Evolutionary conservation across 2,888 invertebrate species (phyloP).

Genomic region (Tridacna gigas): DNA sequence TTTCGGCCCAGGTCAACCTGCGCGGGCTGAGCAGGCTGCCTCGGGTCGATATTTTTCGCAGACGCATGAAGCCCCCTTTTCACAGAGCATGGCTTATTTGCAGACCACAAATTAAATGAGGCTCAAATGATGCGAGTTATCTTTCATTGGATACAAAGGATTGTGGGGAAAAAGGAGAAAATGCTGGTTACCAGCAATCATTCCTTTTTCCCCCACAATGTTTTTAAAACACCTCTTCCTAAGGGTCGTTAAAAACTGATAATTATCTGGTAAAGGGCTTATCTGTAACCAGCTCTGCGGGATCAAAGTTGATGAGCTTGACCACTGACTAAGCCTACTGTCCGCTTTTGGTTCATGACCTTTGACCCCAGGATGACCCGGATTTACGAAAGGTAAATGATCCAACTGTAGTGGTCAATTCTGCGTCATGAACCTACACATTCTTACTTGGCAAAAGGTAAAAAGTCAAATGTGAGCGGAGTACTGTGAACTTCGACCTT

Average conservation of each 20-base stretch:
- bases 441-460: conserved; percentile 1
- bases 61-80: too few relatives aligned
- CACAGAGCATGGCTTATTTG: too few relatives aligned
- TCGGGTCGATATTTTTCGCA: too few relatives aligned
- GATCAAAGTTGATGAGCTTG: too few relatives aligned
- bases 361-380: conserved; percentile 1
- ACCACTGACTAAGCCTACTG: too few relatives aligned
- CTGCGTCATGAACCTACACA: background rate
- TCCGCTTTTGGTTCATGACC: background rate
- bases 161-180: background rate
- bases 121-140: background rate
- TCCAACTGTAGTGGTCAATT: too few relatives aligned
- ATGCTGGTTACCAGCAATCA: background rate
- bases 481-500: conserved; percentile 6
- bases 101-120: too few relatives aligned
- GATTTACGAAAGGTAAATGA: background rate
- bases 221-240: background rate
- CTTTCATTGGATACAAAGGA: background rate
- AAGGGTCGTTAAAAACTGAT: background rate
- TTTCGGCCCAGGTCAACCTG: too few relatives aligned
- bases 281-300: too few relatives aligned
- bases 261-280: too few relatives aligned
- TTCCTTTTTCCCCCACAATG: background rate
- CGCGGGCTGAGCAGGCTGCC: too few relatives aligned
- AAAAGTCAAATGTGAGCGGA: conserved; percentile 13